Base-by-base conservation (phyloP, 2,113 vertebrate genomes). In the Mirounga angustirostris region DNA sequence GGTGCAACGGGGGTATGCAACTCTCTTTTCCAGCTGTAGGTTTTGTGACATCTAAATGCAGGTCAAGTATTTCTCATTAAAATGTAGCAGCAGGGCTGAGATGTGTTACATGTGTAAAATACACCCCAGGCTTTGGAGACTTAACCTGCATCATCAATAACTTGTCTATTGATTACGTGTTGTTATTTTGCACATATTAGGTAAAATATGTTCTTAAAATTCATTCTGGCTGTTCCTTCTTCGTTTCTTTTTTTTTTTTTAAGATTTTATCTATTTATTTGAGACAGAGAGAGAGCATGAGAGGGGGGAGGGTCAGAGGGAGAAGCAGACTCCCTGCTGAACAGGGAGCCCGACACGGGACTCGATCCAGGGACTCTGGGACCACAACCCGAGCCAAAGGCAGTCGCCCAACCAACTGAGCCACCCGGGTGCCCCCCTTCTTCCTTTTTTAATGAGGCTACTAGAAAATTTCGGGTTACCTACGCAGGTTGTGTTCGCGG, bases 401-500 rank as follows among this genome's bases (percentile, higher is more conserved):
- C 46, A 46, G 46, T 46, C 46, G 7, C 46, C 8, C 7, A 46
- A 46, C 8, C 7, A 46, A 46, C 46, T 46, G 46, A 46, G 46
- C 46, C 46, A 46, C 46, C 46, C 46, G 8, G 46, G 7, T 8
- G 46, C 46, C 46, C 46, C 46, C 15, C 19, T 56, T 76, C 50
- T 46, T 21, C 18, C 24, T 58, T 89, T 30, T 89, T 21, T 54
- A 33, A 76, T 22, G 69, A 52, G 67, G 7, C 12, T 19, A n/a
- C 59, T 5, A 46, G 61, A 19, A 43, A 26, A n/a, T 4, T 24
- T 67, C 1, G 4, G 36, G 67, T 19, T 7, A 40, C 33, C 14
- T 26, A 9, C 1, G 0, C 3, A 6, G n/a, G 21, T 26, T 0
- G 30, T 8, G 24, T 69, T 43, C 4, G 89, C 26, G 9, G 22